Conservation (phyloP, 1,140 invertebrate genomes). For the Sycobia sp. region DNA sequence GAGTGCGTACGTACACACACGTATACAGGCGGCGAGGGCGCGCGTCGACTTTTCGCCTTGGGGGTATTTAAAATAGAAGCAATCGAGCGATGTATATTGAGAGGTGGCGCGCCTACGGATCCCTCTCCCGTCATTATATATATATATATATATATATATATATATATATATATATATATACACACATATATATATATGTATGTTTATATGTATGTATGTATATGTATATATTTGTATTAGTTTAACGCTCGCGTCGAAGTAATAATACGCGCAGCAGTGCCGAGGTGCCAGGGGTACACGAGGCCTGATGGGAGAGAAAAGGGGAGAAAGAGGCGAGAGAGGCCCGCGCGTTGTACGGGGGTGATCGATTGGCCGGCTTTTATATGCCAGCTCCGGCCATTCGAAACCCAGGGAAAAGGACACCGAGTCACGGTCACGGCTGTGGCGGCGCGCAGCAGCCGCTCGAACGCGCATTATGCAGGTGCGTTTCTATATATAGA, state of each 20-base stretch:
- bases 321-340: no score
- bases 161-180: no score
- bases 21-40: background rate
- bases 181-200: no score
- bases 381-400: constrained; percentile 21
- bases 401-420: constrained; percentile 43
- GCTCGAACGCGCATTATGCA: constrained; percentile 2
- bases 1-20: no score
- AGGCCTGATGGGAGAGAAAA: background rate
- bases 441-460: constrained; percentile 3
- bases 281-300: background rate
- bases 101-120: background rate
- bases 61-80: constrained; percentile 23
- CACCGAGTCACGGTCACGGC: constrained; percentile 36
- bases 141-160: no score
- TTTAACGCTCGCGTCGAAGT: constrained; percentile 3
- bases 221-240: constrained; percentile 24
- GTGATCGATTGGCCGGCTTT: constrained; percentile 43
- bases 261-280: no score
- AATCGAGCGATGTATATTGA: background rate
- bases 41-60: constrained; percentile 10
- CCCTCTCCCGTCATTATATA: no score
- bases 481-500: constrained; percentile 4
- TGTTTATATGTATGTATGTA: no score
- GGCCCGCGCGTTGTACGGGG: background rate